These are phyloP conservation scores for Campylorhamphus procurvoides DNA, from an alignment of 2,113 vertebrate species.

Conservation along the genomic window DNA sequence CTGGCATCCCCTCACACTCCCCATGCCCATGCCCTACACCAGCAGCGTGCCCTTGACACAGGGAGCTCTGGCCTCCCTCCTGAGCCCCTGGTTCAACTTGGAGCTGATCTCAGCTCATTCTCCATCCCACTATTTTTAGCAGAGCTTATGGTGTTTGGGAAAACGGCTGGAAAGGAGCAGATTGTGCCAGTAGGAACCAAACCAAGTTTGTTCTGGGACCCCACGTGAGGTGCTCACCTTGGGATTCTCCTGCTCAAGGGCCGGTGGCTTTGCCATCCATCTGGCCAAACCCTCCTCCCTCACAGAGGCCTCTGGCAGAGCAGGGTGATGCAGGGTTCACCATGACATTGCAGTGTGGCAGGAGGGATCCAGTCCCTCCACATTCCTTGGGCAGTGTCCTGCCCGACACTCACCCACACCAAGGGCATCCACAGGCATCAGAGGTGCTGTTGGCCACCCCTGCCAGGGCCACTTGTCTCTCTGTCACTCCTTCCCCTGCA, in stretches of 20 bases:
- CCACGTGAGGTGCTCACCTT: not conserved
- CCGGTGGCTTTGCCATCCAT: not conserved
- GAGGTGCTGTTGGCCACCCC: not conserved
- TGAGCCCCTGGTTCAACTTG: not conserved
- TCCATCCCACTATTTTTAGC: not conserved
- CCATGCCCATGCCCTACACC: not conserved
- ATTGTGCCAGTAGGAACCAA: not conserved
- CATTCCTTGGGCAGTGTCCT: not conserved
- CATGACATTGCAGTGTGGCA: not conserved
- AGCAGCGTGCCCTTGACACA: not conserved
- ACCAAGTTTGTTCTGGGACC: not conserved
- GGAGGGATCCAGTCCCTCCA: not conserved
- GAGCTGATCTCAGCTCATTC: not conserved
- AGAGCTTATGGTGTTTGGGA: not conserved
- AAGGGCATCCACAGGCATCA: not conserved
- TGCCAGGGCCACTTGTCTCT: not conserved
- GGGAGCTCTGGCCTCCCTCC: not conserved
- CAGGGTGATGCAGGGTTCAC: not conserved
- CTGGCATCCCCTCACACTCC: not conserved
- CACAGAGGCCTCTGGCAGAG: not conserved
- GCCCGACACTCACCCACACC: not conserved
- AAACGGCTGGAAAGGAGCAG: not conserved
- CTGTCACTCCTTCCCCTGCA: not conserved
- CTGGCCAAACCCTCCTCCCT: not conserved
- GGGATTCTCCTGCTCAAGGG: fast-evolving